A percentile compares a stretch with the other conserved stretches of the same genome.
These are phyloP conservation scores for Loxodonta africana DNA, from an alignment of 2,113 vertebrate species.

Conservation along the genomic window DNA sequence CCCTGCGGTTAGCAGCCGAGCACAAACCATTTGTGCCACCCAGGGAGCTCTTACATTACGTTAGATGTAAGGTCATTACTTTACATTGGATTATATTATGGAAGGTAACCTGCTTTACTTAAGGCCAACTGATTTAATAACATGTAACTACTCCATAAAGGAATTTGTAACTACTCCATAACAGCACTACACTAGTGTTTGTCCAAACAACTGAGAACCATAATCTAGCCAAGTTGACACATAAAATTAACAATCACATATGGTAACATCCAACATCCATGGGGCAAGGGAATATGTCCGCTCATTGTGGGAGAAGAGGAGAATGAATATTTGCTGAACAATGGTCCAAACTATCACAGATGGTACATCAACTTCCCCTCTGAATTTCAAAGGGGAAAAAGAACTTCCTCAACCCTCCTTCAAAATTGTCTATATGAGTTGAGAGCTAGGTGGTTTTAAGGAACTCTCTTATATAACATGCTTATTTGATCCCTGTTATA, in stretches of 20 bases:
- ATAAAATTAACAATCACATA: not conserved
- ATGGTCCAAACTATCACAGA: conserved; percentile 17
- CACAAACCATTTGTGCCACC: not conserved
- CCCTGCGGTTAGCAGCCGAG: not conserved
- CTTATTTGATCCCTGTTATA: not conserved
- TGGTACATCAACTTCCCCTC: not conserved
- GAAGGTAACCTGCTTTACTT: not conserved
- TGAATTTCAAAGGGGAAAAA: conserved; percentile 27
- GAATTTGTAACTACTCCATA: not conserved
- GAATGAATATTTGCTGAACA: conserved; percentile 29
- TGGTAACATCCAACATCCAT: conserved; percentile 2
- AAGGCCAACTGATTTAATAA: not conserved
- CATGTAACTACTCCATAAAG: not conserved
- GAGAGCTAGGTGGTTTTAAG: not conserved
- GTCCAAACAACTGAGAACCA: not conserved
- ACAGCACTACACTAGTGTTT: not conserved
- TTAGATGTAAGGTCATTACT: not conserved
- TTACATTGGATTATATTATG: not conserved
- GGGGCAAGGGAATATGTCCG: not conserved
- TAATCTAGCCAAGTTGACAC: not conserved
- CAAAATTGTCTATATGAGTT: not conserved
- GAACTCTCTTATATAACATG: not conserved
- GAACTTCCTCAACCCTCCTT: not conserved
- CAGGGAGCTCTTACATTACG: not conserved
- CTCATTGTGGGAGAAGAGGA: not conserved